Base-by-base conservation (phyloP, 2,113 vertebrate genomes). In the Pituophis catenifer region DNA sequence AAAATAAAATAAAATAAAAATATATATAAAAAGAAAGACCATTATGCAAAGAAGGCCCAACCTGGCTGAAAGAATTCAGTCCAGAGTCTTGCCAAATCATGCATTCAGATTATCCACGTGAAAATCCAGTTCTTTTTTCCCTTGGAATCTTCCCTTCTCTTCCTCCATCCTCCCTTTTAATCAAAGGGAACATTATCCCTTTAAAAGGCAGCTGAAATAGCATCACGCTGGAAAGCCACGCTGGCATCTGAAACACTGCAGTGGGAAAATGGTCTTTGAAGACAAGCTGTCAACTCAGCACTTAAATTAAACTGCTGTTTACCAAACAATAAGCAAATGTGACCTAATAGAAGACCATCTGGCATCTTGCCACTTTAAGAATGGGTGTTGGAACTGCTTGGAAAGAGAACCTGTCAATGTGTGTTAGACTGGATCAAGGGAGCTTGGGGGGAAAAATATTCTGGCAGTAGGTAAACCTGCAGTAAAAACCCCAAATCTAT, bases 271-370 rank as follows among this genome's bases (percentile, higher is more conserved):
- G 94, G 97, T 96, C 95, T 97, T 90, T 91, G 94, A 97, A 96
- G 96, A 95, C 95, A 97, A 96, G 96, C 96, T 97, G 96, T 97
- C 97, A 97, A 96, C 95, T 97, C 96, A 97, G 96, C 96, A 96
- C 95, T 97, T 92, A 95, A 96, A 96, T 95, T 94, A 97, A 95
- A 95, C 95, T 1, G 89, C 96, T 95, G 94, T 96, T 97, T 96
- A 95, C 96, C 96, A 97, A 97, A 97, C 96, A 96, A 96, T 89
- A 95, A 97, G 94, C 96, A 96, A 96, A 94, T 91, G 95, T 95
- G 96, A 97, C 97, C 96, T 96, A 96, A 96, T 89, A 93, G 97
- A 95, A 92, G 96, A 96, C 96, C 96, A 95, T 94, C 96, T 97
- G 96, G 97, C 96, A 95, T 91, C 93, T 94, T 93, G 96, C 97